A percentile compares a stretch with the other conserved stretches of the same genome.
phyloP scores from a whole-genome alignment of 2,113 vertebrate species.

The Oenanthe melanoleuca region DNA sequence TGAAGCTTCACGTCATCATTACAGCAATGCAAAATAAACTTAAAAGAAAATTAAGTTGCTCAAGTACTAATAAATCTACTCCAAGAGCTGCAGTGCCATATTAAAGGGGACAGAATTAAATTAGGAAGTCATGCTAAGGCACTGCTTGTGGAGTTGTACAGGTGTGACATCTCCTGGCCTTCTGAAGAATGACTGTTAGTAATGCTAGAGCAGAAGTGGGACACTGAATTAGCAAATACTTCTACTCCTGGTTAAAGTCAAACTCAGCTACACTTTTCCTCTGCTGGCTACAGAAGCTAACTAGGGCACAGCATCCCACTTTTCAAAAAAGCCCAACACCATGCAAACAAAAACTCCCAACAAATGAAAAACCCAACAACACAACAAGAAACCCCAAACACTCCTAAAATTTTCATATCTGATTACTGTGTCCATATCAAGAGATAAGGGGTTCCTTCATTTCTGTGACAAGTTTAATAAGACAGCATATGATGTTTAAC shows the following conservation, averaged over 20 bases:
- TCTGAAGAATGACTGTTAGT: not conserved
- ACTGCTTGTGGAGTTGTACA: not conserved
- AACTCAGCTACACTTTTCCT: not conserved
- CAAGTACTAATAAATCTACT: not conserved
- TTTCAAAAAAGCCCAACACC: not conserved
- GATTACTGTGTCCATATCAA: not conserved
- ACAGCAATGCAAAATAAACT: not conserved
- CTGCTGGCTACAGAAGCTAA: not conserved
- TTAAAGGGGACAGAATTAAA: not conserved
- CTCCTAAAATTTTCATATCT: not conserved
- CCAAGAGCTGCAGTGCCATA: not conserved
- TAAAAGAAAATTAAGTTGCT: not conserved
- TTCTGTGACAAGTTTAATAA: not conserved
- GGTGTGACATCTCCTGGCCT: not conserved
- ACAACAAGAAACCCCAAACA: not conserved
- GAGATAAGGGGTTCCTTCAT: not conserved
- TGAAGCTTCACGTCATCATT: not conserved
- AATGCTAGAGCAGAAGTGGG: not conserved
- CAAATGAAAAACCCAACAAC: not conserved
- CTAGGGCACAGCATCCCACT: not conserved
- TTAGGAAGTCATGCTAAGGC: not conserved
- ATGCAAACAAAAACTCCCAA: not conserved
- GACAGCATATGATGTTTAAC: not conserved
- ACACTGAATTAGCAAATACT: not conserved
- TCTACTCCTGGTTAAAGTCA: not conserved